A percentile compares a stretch with the other conserved stretches of the same genome.
phyloP scores from a whole-genome alignment of 2,113 vertebrate genomes.

The Dolichotis patagonum region DNA sequence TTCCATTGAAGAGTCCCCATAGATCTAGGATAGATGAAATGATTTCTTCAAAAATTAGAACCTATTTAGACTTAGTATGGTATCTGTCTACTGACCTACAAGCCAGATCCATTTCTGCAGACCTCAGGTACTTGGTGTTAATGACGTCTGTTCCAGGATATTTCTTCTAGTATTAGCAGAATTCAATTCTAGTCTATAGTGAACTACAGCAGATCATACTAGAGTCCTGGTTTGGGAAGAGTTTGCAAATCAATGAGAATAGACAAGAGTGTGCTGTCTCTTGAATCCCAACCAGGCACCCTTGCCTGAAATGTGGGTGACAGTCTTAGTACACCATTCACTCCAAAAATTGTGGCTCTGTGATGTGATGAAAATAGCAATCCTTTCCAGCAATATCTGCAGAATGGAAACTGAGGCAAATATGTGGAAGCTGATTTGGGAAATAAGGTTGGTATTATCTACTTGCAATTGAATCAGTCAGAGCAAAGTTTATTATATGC shows the following conservation, averaged over 20 bases:
- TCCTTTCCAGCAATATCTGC: neutral
- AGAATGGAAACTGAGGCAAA: neutral
- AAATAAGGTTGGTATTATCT: neutral
- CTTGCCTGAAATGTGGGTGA: neutral
- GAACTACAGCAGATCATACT: neutral
- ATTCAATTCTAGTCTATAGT: neutral
- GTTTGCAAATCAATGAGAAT: neutral
- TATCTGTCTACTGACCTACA: neutral
- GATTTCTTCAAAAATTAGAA: neutral
- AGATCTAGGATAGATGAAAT: neutral
- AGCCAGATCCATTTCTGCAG: neutral
- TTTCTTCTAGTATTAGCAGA: neutral
- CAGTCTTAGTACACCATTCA: neutral
- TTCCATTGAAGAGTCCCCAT: neutral
- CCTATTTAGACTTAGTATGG: neutral
- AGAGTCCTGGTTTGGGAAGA: neutral
- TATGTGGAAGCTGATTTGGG: neutral
- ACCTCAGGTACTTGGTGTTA: neutral
- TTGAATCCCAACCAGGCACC: neutral
- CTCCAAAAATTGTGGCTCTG: neutral
- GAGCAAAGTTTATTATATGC: neutral
- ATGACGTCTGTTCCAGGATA: neutral
- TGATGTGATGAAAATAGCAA: too few relatives aligned
- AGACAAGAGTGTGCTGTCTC: neutral
- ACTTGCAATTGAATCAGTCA: neutral